Conservation (phyloP, 2,797 vertebrate genomes). For the Acanthurus tractus region DNA sequence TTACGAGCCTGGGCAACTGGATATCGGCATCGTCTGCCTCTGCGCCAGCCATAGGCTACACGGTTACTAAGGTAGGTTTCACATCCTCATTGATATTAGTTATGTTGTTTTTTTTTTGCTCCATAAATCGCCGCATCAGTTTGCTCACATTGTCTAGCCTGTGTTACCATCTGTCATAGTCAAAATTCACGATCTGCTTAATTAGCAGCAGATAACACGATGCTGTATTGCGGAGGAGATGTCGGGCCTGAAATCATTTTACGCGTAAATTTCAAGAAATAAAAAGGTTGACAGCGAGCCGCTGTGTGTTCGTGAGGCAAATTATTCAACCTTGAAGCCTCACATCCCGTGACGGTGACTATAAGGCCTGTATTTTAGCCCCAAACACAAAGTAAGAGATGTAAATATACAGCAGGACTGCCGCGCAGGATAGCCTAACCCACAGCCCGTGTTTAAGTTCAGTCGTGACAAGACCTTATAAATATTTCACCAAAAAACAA, state of each 20-base stretch:
- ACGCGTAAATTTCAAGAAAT: conserved; percentile 47
- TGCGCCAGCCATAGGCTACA: conserved; percentile 71
- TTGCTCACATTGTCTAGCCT: conserved; percentile 26
- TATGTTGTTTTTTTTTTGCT: conserved; percentile 63
- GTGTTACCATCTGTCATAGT: conserved; percentile 58
- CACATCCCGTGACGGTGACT: conserved; percentile 16
- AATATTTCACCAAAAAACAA: conserved; percentile 80
- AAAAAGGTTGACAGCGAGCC: conserved; percentile 61
- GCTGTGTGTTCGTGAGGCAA: conserved; percentile 40
- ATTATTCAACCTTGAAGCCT: conserved; percentile 74
- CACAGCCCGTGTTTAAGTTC: conserved; percentile 49
- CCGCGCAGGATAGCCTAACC: conserved; percentile 10
- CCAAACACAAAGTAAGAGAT: conserved; percentile 33
- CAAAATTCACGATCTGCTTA: conserved; percentile 43
- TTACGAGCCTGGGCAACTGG: conserved; percentile 76
- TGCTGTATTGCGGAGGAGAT: conserved; percentile 57
- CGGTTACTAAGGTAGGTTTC: conserved; percentile 75
- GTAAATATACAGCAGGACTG: conserved; percentile 10
- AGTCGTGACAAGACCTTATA: conserved; percentile 76
- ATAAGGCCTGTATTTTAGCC: conserved; percentile 41
- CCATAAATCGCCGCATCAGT: conserved; percentile 35
- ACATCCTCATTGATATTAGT: conserved; percentile 52
- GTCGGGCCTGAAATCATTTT: conserved; percentile 56
- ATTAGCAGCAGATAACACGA: conserved; percentile 46
- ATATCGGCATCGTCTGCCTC: conserved; percentile 72